Evolutionary conservation across 2,888 invertebrate species (phyloP), one percentile per base, ranked within the genome.

Genomic region (Drosophila basisetae): DNA sequence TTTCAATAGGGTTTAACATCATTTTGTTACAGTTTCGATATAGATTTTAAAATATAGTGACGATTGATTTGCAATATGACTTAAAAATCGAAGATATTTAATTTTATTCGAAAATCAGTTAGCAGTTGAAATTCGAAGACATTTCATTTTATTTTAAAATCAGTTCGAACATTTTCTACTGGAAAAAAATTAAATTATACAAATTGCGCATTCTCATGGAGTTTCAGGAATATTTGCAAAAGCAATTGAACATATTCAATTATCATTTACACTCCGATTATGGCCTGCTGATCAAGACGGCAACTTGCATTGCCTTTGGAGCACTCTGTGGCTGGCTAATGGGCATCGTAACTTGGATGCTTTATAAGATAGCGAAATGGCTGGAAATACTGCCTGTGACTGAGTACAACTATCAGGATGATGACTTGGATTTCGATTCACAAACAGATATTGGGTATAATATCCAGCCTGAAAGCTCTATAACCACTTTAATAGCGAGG

Each of bases 311-410:
- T 10, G 84, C 84, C 5, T 78, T 86, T 56, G 84, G 87, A 4
- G 82, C 76, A 3, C 39, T 86, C 1, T 86, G 80, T n/a, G 84
- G 87, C 11, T 86, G 84, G 84, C 31, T 82, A 2, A 76, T 86
- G 69, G 82, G 73, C 9, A 49, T 86, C 0, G 0, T 86, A 7
- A 72, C 87, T 1, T 70, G 65, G 62, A 22, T 76, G 2, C 7
- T 84, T 5, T 84, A 76, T 39, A 82, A 75, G 61, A 11, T 82
- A 33, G 76, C 76, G 1, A 11, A 76, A 7, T 33, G 33, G 22
- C 43, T 84, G 2, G 56, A 72, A 7, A 64, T 64, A 11, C 25
- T 66, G n/a, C 72, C 86, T 0, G 49, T 49, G 22, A 28, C 31
- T 3, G 2, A 22, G 9, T 68, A 76, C 37, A 59, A 60, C 2